phyloP scores from a whole-genome alignment of 2,113 vertebrate species.

The Boleophthalmus pectinirostris region DNA sequence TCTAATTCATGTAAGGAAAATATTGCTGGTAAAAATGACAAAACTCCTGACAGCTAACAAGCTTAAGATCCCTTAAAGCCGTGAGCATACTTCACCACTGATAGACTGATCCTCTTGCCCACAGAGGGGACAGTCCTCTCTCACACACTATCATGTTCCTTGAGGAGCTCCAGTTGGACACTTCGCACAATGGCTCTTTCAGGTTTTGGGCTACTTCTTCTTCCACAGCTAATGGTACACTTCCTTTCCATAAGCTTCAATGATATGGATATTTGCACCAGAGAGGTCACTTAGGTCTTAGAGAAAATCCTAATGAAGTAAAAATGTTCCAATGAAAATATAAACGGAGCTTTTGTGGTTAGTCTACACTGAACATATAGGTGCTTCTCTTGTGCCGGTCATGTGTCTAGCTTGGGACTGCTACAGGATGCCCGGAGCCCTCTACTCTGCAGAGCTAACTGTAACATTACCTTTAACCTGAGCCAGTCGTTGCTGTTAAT shows the following conservation, averaged over 20 bases:
- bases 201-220: background rate
- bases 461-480: conserved; percentile 50
- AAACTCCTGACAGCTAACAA: background rate
- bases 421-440: conserved; percentile 22
- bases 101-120: background rate
- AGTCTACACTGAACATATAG: background rate
- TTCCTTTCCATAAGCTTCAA: conserved; percentile 2
- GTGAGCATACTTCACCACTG: background rate
- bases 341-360: background rate
- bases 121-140: background rate
- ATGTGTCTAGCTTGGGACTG: conserved; percentile 17
- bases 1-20: background rate
- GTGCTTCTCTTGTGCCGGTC: background rate
- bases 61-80: background rate
- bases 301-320: background rate
- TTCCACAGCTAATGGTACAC: conserved; percentile 3
- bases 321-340: background rate
- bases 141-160: conserved; percentile 7
- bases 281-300: background rate
- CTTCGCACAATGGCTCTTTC: background rate
- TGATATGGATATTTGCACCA: conserved; percentile 2
- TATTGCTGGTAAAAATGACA: background rate
- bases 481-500: conserved; percentile 46
- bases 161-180: background rate
- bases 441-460: conserved; percentile 7